Percentiles rank a stretch among this genome's conserved stretches.
These are phyloP conservation scores for Notodonta dromedarius DNA, from an alignment of 2,888 invertebrate species.

Conservation along the genomic window DNA sequence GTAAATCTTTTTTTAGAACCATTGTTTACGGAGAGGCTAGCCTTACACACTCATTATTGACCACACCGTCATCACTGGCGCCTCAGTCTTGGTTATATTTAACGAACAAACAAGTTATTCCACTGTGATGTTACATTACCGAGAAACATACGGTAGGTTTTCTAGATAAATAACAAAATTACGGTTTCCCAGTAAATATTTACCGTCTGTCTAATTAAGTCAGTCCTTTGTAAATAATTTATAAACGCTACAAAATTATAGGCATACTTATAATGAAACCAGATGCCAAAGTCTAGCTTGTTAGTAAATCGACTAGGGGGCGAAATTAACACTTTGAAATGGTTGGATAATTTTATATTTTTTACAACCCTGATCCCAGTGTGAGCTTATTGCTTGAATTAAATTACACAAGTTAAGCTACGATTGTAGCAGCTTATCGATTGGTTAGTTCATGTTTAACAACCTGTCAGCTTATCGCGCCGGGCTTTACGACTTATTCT, in stretches of 20 bases:
- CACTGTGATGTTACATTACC: neutral
- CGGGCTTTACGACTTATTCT: conserved; percentile 65
- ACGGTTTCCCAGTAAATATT: neutral
- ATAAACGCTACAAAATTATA: no score
- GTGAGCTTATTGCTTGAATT: conserved; percentile 21
- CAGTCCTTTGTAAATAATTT: no score
- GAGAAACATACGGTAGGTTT: neutral
- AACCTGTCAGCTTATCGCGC: conserved; percentile 66
- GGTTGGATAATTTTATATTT: neutral
- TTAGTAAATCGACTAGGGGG: no score
- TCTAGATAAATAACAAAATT: neutral
- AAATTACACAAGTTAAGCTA: conserved; percentile 40
- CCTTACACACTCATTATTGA: neutral
- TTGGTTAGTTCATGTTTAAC: conserved; percentile 60
- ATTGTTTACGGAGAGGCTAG: neutral
- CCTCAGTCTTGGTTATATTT: neutral
- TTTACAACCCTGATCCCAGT: conserved; percentile 4
- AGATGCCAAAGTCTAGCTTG: no score
- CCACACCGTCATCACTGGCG: neutral
- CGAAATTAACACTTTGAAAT: neutral
- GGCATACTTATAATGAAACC: no score
- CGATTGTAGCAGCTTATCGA: conserved; percentile 41
- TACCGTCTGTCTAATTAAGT: no score
- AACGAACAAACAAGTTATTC: neutral
- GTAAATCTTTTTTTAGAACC: neutral